Conservation (phyloP, 2,797 vertebrate genomes). For the Selene dorsalis region DNA sequence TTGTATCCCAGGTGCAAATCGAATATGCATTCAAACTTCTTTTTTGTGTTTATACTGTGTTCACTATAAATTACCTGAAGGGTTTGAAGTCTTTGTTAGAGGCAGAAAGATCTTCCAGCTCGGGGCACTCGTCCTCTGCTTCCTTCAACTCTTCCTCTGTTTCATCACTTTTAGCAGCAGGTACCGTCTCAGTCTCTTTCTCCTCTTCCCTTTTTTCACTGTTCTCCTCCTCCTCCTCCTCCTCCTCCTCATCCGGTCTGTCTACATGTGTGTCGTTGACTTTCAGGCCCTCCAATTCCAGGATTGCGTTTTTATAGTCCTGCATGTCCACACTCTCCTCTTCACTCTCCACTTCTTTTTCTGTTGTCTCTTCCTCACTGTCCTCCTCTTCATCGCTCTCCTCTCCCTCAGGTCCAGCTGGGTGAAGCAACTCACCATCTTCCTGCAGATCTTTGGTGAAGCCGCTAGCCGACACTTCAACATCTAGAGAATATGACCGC, state of each 20-base stretch:
- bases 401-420: constrained; percentile 83
- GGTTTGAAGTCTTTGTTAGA: constrained; percentile 86
- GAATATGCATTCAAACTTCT: not conserved
- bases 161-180: constrained; percentile 27
- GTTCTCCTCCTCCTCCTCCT: constrained; percentile 37
- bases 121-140: constrained; percentile 81
- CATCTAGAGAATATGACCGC: constrained; percentile 89
- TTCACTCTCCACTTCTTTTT: constrained; percentile 50
- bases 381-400: constrained; percentile 65
- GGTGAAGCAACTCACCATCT: constrained; percentile 87
- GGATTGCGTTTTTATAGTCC: constrained; percentile 84
- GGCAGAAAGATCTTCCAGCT: constrained; percentile 79
- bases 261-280: constrained; percentile 59
- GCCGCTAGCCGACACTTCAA: constrained; percentile 94
- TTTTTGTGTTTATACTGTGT: not conserved
- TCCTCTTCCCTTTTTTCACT: constrained; percentile 32
- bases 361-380: constrained; percentile 48
- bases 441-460: constrained; percentile 91
- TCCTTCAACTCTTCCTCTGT: constrained; percentile 62
- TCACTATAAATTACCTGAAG: constrained; percentile 80
- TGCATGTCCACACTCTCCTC: constrained; percentile 78
- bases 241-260: constrained; percentile 23
- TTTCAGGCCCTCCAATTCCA: constrained; percentile 83
- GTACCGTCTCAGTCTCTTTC: constrained; percentile 37
- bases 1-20: not conserved